Conservation (phyloP, 92 coral and sea anemone species). For the Siderastrea radians region DNA sequence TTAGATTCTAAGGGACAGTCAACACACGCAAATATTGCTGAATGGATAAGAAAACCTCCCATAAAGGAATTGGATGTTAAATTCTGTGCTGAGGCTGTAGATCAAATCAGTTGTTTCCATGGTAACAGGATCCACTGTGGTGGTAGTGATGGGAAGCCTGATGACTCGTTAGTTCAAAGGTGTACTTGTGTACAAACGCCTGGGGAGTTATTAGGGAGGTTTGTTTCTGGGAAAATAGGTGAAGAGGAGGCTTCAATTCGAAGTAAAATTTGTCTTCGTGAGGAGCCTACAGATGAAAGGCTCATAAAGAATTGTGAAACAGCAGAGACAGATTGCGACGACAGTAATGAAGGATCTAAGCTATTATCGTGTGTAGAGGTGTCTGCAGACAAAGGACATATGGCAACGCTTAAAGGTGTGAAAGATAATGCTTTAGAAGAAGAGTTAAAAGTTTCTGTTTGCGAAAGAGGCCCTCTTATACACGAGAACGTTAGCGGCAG, state of each 20-base stretch:
- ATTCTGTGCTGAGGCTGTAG: conserved; percentile 46
- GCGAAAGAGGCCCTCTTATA: background rate
- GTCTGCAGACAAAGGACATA: background rate
- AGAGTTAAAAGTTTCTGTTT: background rate
- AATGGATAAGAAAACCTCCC: conserved; percentile 71
- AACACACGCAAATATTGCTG: conserved; percentile 29
- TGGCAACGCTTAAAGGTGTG: background rate
- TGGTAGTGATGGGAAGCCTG: background rate
- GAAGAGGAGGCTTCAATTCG: background rate
- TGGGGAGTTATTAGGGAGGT: background rate
- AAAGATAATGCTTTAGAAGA: background rate
- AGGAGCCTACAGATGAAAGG: background rate
- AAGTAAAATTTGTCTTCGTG: background rate
- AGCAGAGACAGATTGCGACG: background rate
- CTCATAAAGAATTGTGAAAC: background rate
- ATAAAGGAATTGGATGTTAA: conserved; percentile 45
- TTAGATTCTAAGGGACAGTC: background rate
- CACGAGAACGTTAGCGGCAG: background rate
- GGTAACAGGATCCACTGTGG: conserved; percentile 4
- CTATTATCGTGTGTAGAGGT: background rate
- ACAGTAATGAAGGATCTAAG: background rate
- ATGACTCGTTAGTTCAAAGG: too few species aligned
- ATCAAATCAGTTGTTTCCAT: conserved; percentile 54
- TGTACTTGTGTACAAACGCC: background rate
- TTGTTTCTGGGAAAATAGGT: too few species aligned